Base-by-base conservation (phyloP, 1,140 invertebrate species). In the Popillia japonica region DNA sequence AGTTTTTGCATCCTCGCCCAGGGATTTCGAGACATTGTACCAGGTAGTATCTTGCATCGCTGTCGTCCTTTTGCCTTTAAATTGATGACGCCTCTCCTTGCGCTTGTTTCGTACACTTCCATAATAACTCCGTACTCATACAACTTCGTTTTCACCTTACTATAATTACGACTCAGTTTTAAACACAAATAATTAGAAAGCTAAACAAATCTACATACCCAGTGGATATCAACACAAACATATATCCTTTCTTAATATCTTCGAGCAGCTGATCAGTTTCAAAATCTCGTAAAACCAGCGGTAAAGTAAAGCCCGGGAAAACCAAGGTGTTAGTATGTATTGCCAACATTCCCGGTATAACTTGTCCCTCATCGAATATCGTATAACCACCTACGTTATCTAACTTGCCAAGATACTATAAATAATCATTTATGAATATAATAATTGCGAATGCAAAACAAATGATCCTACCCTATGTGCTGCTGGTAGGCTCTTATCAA, bases 221-320 rank as follows among this genome's bases (percentile, higher is more conserved):
- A 11, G 83, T 78, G 79, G 82, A 84, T 20, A 86, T 76, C 14
- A 87, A 78, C 10, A 83, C 83, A 76, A 76, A 76, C 41, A 27
- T 76, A 27, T 76, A 55, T 0, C 75, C 75, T 14, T 76, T 76
- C 20, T 55, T 48, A 7, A 76, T 76, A 55, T 55, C 75, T 3
- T 76, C 75, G 9, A 76, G 20, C 14, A 76, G n/a, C 0, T 76
- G 75, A 34, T 76, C 44, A 20, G 41, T 55, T 76, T 76, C 75
- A n/a, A 20, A 76, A 42, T 76, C 75, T 48, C 75, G 82, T 75
- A 86, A 80, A n/a, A 84, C 82, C 61, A 87, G 80, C 8, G 86
- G 86, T 9, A 87, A 76, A 6, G 84, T 86, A 77, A 86, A 86
- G 0, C 85, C 86, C n/a, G 86, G 86, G 78, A 86, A 86, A 8